Evolutionary conservation across 2,797 vertebrate genomes (phyloP).

Genomic region (Neostethus bicornis): DNA sequence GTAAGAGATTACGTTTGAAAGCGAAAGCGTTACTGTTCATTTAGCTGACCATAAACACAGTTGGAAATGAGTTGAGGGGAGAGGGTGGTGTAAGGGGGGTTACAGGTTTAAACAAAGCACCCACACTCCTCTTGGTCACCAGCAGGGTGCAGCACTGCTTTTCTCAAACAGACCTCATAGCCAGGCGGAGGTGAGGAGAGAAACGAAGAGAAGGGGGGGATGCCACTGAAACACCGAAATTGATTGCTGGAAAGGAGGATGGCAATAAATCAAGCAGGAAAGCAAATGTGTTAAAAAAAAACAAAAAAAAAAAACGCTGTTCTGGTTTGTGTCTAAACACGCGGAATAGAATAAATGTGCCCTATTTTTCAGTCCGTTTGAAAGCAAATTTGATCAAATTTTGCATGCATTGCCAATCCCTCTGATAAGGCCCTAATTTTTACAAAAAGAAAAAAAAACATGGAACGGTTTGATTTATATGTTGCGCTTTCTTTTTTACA

Average conservation of each 20-base stretch:
- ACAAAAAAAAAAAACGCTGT: slow-evolving; percentile 81
- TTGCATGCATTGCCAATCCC: slow-evolving; percentile 67
- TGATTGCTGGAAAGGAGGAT: slow-evolving; percentile 79
- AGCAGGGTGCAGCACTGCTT: slow-evolving; percentile 95
- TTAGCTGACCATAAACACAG: background rate
- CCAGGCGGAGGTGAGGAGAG: background rate
- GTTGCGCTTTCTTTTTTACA: slow-evolving; percentile 49
- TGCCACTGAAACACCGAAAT: slow-evolving; percentile 74
- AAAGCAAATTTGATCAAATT: slow-evolving; percentile 80
- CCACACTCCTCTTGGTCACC: slow-evolving; percentile 66
- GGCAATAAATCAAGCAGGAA: slow-evolving; percentile 82
- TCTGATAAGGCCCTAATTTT: slow-evolving; percentile 60
- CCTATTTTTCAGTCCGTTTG: slow-evolving; percentile 82
- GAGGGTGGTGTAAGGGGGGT: too few species aligned
- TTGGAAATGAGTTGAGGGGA: background rate
- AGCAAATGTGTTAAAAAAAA: too few species aligned
- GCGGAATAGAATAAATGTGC: slow-evolving; percentile 81
- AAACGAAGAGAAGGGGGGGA: background rate
- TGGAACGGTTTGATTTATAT: slow-evolving; percentile 59
- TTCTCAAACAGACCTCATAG: slow-evolving; percentile 66
- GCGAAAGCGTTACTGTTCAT: background rate
- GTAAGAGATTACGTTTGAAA: slow-evolving; percentile 10
- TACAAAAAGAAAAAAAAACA: slow-evolving; percentile 20
- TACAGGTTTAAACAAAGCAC: slow-evolving; percentile 15
- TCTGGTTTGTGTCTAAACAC: slow-evolving; percentile 83